Evolutionary conservation across 1,140 invertebrate genomes (phyloP).

Genomic region (Drosophila sturtevanti): DNA sequence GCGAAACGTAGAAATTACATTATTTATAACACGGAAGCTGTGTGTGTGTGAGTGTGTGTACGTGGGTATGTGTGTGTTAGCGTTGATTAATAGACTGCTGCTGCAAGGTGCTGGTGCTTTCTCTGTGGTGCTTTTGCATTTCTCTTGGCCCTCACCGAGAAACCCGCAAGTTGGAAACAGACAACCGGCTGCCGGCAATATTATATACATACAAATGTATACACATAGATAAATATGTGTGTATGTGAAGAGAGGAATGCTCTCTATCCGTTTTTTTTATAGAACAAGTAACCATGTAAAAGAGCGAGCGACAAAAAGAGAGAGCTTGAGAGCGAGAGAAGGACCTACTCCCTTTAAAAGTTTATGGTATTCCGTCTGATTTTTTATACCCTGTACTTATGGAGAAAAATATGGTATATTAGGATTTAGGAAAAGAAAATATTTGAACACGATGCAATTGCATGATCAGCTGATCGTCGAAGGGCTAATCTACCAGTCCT

Average conservation of each 20-base stretch:
- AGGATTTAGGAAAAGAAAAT: too few relatives aligned
- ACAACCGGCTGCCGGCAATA: conserved; percentile 3
- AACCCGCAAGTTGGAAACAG: neutral
- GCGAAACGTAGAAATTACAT: conserved; percentile 69
- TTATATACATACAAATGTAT: neutral
- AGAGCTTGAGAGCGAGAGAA: neutral
- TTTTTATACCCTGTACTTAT: neutral
- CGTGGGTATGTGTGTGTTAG: conserved; percentile 26
- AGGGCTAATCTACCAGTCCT: too few relatives aligned
- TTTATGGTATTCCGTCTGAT: neutral
- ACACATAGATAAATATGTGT: neutral
- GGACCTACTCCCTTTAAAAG: neutral
- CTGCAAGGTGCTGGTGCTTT: conserved; percentile 62
- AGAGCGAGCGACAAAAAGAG: neutral
- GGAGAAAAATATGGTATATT: too few relatives aligned
- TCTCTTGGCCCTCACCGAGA: conserved; percentile 17
- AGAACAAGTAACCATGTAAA: neutral
- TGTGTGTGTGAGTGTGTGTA: conserved; percentile 23
- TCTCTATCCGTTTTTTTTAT: conserved; percentile 2
- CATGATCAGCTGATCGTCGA: too few relatives aligned
- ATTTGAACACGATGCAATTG: too few relatives aligned
- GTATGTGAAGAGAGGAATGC: neutral
- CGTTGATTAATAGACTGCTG: conserved; percentile 62
- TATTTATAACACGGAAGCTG: conserved; percentile 76
- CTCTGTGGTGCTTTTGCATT: neutral